These are phyloP conservation scores for Phyllotis vaccarum DNA, from an alignment of 2,797 vertebrate genomes.

Conservation along the genomic window DNA sequence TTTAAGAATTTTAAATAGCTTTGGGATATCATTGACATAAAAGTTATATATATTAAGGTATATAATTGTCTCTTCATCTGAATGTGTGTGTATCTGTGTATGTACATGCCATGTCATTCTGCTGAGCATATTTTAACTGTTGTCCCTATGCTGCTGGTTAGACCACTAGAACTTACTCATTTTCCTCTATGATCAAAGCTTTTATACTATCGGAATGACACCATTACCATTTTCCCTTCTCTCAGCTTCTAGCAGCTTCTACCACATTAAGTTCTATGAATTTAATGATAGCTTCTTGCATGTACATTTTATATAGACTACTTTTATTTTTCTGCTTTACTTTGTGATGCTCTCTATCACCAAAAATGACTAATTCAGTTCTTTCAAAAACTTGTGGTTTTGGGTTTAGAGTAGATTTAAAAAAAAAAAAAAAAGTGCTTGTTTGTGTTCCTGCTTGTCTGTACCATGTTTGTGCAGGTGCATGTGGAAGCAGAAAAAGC, in stretches of 20 bases:
- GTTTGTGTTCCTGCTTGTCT: background rate
- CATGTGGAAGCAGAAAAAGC: background rate
- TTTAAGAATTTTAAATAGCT: background rate
- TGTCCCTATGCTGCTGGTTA: background rate
- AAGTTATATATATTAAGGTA: background rate
- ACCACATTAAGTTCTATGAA: background rate
- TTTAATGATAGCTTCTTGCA: background rate
- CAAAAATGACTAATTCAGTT: background rate
- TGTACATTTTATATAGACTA: background rate
- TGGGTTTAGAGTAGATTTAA: background rate
- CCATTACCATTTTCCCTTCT: background rate
- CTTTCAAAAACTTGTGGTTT: background rate
- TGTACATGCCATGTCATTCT: background rate
- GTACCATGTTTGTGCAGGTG: background rate
- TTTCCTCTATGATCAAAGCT: background rate
- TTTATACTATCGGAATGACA: background rate
- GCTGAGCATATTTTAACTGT: background rate
- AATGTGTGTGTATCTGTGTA: background rate
- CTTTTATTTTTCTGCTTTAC: background rate
- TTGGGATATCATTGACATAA: background rate
- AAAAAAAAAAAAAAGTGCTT: no score
- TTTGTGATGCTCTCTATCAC: background rate
- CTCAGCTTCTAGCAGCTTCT: background rate
- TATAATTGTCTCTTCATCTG: background rate
- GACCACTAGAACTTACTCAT: background rate